Percentiles rank a stretch among this genome's conserved stretches.
These are phyloP conservation scores for Stenolophus ochropezus DNA, from an alignment of 2,888 invertebrate species.

Conservation along the genomic window DNA sequence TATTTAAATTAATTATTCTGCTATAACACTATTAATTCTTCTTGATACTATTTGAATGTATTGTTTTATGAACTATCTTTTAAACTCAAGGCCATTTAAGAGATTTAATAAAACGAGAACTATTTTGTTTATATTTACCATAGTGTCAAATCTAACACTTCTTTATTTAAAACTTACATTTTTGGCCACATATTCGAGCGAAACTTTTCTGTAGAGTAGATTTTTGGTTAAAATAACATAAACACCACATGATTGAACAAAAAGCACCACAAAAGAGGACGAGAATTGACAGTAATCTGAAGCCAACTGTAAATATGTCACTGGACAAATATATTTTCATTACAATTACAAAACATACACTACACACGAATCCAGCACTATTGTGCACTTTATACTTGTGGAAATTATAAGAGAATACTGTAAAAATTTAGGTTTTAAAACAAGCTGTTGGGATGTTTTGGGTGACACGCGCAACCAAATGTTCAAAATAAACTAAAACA, in stretches of 20 bases:
- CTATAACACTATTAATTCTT: conserved; percentile 37
- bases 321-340: conserved; percentile 28
- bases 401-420: conserved; percentile 50
- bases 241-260: conserved; percentile 60
- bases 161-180: conserved; percentile 27
- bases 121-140: conserved; percentile 59
- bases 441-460: conserved; percentile 72
- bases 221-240: conserved; percentile 61
- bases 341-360: conserved; percentile 30
- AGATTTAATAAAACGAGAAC: conserved; percentile 60
- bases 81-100: conserved; percentile 57
- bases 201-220: conserved; percentile 26
- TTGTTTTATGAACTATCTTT: conserved; percentile 58
- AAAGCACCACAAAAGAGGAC: conserved; percentile 56
- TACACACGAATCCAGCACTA: conserved; percentile 27
- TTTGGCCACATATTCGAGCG: neutral
- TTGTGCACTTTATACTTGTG: conserved; percentile 21
- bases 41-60: conserved; percentile 48
- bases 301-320: conserved; percentile 57
- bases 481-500: conserved; percentile 59
- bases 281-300: conserved; percentile 55
- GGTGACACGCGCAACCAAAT: conserved; percentile 69
- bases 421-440: conserved; percentile 65
- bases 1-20: conserved; percentile 29
- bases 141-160: conserved; percentile 41